phyloP scores from a whole-genome alignment of 2,797 vertebrate genomes.

The Cyprinodon diabolis region DNA sequence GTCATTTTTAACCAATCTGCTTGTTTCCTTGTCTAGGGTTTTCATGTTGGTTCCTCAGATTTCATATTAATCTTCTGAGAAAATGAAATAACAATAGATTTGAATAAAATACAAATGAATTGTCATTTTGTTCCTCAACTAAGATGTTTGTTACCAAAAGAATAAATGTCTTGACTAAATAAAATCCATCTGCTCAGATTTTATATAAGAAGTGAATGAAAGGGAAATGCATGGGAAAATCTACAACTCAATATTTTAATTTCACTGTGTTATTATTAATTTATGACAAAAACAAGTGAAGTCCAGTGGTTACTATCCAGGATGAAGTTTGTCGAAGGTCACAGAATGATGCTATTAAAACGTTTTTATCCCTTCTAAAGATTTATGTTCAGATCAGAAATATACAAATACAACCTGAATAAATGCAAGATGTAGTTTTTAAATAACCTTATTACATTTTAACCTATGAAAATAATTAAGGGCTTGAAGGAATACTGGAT shows the following conservation, averaged over 20 bases:
- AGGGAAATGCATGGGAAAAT: background rate
- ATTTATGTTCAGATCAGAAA: too few species aligned
- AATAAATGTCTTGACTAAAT: background rate
- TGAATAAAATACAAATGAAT: slow-evolving; percentile 62
- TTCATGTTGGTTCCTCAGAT: slow-evolving; percentile 24
- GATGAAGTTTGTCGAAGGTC: too few species aligned
- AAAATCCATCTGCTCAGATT: background rate
- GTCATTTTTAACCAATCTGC: slow-evolving; percentile 35
- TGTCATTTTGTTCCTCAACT: background rate
- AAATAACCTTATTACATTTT: too few species aligned
- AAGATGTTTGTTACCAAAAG: background rate
- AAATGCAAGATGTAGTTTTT: too few species aligned
- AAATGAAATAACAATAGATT: slow-evolving; percentile 19
- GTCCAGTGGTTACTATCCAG: too few species aligned
- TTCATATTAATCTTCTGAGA: slow-evolving; percentile 29
- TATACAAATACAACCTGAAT: too few species aligned
- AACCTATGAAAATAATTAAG: too few species aligned
- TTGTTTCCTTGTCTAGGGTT: slow-evolving; percentile 17
- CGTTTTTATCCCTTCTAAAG: too few species aligned
- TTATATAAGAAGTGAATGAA: background rate
- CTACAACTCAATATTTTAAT: background rate
- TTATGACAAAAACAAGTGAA: too few species aligned
- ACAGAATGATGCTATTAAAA: too few species aligned
- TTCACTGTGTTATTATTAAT: too few species aligned
- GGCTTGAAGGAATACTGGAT: too few species aligned